Conservation (phyloP, 2,113 vertebrate species). For the Cochlearius cochlearius region DNA sequence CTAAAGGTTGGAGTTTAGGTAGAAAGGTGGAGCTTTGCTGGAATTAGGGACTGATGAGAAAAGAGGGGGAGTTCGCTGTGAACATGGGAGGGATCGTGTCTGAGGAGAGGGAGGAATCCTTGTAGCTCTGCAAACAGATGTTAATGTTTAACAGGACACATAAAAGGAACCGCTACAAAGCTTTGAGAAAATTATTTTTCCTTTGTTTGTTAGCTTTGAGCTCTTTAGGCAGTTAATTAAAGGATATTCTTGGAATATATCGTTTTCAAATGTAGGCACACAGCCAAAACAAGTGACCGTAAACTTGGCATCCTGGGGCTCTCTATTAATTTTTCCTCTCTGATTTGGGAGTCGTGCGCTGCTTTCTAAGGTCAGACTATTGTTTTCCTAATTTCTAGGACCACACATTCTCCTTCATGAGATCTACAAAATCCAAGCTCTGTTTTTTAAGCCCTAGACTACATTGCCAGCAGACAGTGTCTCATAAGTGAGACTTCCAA, state of each 20-base stretch:
- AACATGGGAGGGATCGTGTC: fast-evolving
- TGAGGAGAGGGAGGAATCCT: background rate
- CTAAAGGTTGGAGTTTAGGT: background rate
- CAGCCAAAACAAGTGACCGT: background rate
- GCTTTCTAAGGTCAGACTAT: background rate
- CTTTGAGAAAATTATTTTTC: background rate
- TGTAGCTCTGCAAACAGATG: background rate
- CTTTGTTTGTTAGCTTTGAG: background rate
- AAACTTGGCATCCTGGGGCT: background rate
- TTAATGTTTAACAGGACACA: background rate
- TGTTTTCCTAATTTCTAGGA: background rate
- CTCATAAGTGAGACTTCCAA: background rate
- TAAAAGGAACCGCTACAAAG: background rate
- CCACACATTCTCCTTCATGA: background rate
- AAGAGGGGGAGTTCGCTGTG: background rate
- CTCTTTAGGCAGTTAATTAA: conserved; percentile 27
- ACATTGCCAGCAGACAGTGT: background rate
- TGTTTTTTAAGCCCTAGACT: background rate
- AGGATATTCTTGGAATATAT: background rate
- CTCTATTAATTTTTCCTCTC: background rate
- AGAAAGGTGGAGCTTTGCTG: background rate
- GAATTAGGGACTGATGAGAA: background rate
- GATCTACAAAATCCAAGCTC: background rate
- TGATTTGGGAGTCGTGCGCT: background rate
- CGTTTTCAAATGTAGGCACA: background rate